These are phyloP conservation scores for Drosophila melanosoma DNA, from an alignment of 2,888 invertebrate species.

Conservation along the genomic window DNA sequence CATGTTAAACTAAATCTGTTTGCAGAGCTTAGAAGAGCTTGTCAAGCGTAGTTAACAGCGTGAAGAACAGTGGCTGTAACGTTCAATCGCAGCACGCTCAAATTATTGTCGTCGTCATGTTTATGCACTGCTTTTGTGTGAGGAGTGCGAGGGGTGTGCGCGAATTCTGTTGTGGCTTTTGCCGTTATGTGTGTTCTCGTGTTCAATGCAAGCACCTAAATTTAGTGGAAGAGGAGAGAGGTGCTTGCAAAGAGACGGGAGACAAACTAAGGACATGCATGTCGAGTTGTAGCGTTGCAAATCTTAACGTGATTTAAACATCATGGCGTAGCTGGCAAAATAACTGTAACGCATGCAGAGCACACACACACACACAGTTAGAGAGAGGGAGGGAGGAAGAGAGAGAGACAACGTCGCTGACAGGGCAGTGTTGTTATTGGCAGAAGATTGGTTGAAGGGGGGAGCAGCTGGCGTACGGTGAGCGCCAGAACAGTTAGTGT, in stretches of 20 bases:
- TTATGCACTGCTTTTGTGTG: not conserved
- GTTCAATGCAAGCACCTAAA: constrained; percentile 13
- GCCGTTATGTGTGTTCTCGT: constrained; percentile 17
- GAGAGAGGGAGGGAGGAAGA: not conserved
- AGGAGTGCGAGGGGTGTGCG: not conserved
- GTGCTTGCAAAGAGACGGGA: not conserved
- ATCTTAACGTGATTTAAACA: constrained; percentile 75
- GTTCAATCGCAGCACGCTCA: not conserved
- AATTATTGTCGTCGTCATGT: not conserved
- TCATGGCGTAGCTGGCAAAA: constrained; percentile 46
- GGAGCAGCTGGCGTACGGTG: not conserved
- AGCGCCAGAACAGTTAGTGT: constrained; percentile 41
- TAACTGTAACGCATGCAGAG: constrained; percentile 25
- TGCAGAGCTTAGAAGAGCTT: not conserved
- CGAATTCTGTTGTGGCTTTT: constrained; percentile 15
- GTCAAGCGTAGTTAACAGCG: not conserved
- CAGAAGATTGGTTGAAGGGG: not conserved
- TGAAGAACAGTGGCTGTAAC: not conserved
- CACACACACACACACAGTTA: not conserved
- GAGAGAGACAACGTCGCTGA: constrained; percentile 13
- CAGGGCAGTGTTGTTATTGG: constrained; percentile 28
- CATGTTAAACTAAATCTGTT: not conserved
- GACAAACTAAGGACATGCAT: constrained; percentile 44
- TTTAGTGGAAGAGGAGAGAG: not conserved
- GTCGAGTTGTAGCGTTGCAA: constrained; percentile 66